Base-by-base conservation (phyloP, 2,113 vertebrate species). In the Hemicordylus capensis region DNA sequence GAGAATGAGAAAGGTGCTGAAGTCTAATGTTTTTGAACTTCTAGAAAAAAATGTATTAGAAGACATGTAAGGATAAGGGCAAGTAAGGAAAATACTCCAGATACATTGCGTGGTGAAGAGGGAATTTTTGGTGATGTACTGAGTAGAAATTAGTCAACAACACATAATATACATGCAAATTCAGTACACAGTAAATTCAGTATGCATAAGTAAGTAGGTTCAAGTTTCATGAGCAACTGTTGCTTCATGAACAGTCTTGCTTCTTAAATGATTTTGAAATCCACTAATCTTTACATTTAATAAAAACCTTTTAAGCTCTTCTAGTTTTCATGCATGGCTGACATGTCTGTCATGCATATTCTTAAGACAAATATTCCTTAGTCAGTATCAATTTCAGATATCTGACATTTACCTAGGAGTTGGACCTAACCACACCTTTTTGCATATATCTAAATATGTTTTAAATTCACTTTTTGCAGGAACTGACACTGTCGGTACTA, bases 221-320 rank as follows among this genome's bases (percentile, higher is more conserved):
- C 78, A 3, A 4, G 83, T 93, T 90, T 85, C 72, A 76, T 86
- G 70, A 89, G 78, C 1, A 76, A 93, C 17, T 4, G 37, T 74
- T 26, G 0, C 28, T 79, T 4, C 72, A 54, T 69, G 59, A 81
- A 51, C 22, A 88, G 54, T 34, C 42, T n/a, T 83, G 61, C 28
- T 59, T 85, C 51, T 76, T 54, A 75, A 90, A 81, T 44, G 42
- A 34, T 88, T 87, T 88, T 44, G 9, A 88, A 90, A 67, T 28
- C 74, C 15, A 10, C 66, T 64, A 74, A 48, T 88, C 51, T 10
- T 46, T 26, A 80, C 1, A 44, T 48, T 8, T 92, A 89, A 84
- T 46, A 80, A 75, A 81, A 86, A 8, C 66, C 24, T 75, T 8
- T 81, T 72, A 51, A 74, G 48, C 3, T 86, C 56, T 63, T 80